Base-by-base conservation (phyloP, 92 coral and sea anemone species). In the Meandrina meandrites region DNA sequence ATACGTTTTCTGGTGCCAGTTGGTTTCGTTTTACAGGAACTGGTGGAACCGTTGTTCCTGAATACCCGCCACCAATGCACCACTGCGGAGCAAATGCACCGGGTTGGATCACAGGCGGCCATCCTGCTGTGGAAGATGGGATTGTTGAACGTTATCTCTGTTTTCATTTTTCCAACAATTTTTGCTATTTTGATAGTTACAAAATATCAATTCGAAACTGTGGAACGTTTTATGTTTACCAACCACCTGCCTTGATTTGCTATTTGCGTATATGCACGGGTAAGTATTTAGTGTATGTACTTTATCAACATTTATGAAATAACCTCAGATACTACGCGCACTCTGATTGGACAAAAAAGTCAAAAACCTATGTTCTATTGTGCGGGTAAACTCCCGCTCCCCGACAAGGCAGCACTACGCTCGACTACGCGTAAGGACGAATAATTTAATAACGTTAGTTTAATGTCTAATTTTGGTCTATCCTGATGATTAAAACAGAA, bases 11-110 rank as follows among this genome's bases (percentile, higher is more conserved):
- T 13, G 16, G 15, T 40, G 31, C 3, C 4, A 6, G 13, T 21
- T 74, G 78, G 78, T 16, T 74, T 74, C 78, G 54, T 5, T 74
- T 74, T 35, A 74, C 9, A 36, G 78, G 78, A 8, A 74, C 53
- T 1, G 54, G 78, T 5, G 54, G 78, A 18, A 42, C 28, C 51
- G 16, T 18, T 31, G 40, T 74, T 42, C 78, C 78, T 40, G 51
- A 74, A 14, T 36, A 21, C 17, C 28, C 54, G 1, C 78, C 78
- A 40, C 78, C 48, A 30, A 5, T 4, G 21, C 14, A 21, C 78
- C 53, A 36, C 0, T 74, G 78, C 51, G 78, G 78, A 16, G 31
- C 78, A 18, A 74, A 21, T 36, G 24, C 22, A 18, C 30, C 78
- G 3, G 78, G 53, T 8, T 74, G 78, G 78, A 42, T 74, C 27